Evolutionary conservation across 1,140 invertebrate genomes (phyloP), one percentile per base, ranked within the genome.

Genomic region (Ostrea denselamellosa): DNA sequence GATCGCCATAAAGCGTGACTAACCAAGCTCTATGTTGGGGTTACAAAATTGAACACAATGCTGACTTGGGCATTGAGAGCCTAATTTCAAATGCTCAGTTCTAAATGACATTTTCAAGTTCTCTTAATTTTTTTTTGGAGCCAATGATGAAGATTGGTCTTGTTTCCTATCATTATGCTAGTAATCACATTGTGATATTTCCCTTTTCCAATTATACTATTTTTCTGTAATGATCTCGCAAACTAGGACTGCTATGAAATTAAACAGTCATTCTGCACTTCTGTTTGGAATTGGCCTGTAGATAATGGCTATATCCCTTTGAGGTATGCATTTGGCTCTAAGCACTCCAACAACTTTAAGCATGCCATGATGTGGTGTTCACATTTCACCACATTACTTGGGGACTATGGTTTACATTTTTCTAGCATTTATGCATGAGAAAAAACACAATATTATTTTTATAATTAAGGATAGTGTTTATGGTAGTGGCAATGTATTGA

Each of bases 91-190:
- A 71, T 71, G 68, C 68, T 71, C 68, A 71, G 68, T 71, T 28
- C n/a, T 25, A 34, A 58, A 58, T 19, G n/a, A 17, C 22, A 12
- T 25, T 71, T 71, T 71, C 4, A 25, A 71, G 22, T 28, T 25
- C 68, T 71, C 68, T 71, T 71, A 71, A 25, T 8, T 28, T 28
- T 10, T 22, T 71, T 71, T 71, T 22, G 22, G 22, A 71, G 25
- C 68, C 68, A 71, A 71, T 71, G 12, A 9, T 71, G 68, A 71
- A 28, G 22, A 71, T 71, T 71, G 68, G 68, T 71, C 68, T 8
- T 12, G 68, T 71, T 71, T 71, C 22, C 68, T 71, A 25, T 71
- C 68, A 25, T 71, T 71, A 71, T 71, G 68, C 68, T 71, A 71
- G 68, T 34, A 8, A 28, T 71, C 68, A 71, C 68, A 14, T 71